These are phyloP conservation scores for Merops nubicus DNA, from an alignment of 2,113 vertebrate species.

Conservation along the genomic window DNA sequence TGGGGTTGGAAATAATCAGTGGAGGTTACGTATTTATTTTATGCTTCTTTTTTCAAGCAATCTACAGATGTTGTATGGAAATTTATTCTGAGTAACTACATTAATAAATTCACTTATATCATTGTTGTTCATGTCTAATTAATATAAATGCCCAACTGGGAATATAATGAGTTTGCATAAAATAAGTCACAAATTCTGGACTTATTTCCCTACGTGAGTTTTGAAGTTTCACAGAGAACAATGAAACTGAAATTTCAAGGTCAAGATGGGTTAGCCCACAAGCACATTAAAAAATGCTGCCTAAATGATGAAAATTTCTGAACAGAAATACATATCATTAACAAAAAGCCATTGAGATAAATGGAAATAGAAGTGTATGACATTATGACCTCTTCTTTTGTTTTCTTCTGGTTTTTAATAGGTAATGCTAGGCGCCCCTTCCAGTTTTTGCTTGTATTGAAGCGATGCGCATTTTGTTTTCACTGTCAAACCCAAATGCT, in stretches of 20 bases:
- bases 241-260: neutral
- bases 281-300: neutral
- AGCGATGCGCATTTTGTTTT: neutral
- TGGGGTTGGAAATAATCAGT: constrained; percentile 23
- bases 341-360: neutral
- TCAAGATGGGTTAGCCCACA: neutral
- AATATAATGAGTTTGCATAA: constrained; percentile 25
- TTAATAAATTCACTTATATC: constrained; percentile 63
- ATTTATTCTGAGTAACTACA: constrained; percentile 51
- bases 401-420: neutral
- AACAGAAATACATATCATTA: neutral
- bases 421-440: neutral
- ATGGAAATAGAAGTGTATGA: neutral
- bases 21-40: constrained; percentile 29
- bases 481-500: neutral
- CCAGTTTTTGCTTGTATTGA: neutral
- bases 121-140: constrained; percentile 61
- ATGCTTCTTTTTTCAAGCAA: constrained; percentile 59
- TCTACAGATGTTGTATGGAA: constrained; percentile 29
- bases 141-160: constrained; percentile 39
- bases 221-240: neutral
- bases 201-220: neutral
- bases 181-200: neutral
- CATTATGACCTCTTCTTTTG: neutral
- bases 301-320: neutral